Evolutionary conservation across 1,140 invertebrate genomes (phyloP).

Genomic region (Triops longicaudatus): DNA sequence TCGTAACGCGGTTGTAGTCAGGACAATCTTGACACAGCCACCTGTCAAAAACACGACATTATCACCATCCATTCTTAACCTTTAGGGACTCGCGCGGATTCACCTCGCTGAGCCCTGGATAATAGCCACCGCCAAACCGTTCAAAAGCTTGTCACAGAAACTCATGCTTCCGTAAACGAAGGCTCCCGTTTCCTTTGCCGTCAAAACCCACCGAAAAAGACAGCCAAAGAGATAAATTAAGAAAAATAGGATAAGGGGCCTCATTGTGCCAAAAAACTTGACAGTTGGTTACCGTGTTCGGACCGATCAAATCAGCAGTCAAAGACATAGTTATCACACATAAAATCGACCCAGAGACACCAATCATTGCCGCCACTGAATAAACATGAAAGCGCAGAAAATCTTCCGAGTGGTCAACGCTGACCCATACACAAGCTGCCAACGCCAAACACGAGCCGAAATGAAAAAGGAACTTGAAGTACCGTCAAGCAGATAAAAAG

Average conservation of each 20-base stretch:
- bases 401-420: background rate
- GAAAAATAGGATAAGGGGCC: background rate
- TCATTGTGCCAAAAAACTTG: constrained; percentile 6
- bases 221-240: background rate
- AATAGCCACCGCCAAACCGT: constrained; percentile 72
- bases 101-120: constrained; percentile 51
- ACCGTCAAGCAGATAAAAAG: background rate
- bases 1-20: background rate
- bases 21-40: constrained; percentile 7
- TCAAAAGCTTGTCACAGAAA: constrained; percentile 83
- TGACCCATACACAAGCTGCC: background rate
- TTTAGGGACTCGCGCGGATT: background rate
- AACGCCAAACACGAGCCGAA: constrained; percentile 2
- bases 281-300: constrained; percentile 25
- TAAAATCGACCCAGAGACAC: constrained; percentile 27
- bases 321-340: constrained; percentile 26
- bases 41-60: constrained; percentile 8
- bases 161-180: constrained; percentile 97
- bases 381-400: constrained; percentile 11
- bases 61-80: background rate
- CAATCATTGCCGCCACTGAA: constrained; percentile 20
- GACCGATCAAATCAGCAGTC: constrained; percentile 25
- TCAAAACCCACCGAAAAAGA: background rate
- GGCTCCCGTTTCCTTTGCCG: constrained; percentile 61
- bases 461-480: background rate